These are phyloP conservation scores for Diadegma fenestrale DNA, from an alignment of 2,888 invertebrate species.

Conservation along the genomic window DNA sequence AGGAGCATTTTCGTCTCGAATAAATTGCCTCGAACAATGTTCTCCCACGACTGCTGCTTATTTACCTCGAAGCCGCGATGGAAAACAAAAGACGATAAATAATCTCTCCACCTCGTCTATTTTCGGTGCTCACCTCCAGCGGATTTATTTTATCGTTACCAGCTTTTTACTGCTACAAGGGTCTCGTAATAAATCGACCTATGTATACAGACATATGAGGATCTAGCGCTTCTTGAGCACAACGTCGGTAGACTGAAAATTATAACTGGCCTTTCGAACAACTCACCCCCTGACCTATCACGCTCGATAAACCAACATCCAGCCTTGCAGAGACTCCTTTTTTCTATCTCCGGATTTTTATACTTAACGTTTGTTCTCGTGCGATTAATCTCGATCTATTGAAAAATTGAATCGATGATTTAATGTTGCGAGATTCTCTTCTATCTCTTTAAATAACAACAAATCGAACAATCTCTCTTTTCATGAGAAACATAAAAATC, in stretches of 20 bases:
- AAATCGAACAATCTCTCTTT: too few species aligned
- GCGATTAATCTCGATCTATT: slow-evolving; percentile 30
- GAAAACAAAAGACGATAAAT: background rate
- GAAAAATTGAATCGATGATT: slow-evolving; percentile 15
- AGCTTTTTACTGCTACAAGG: background rate
- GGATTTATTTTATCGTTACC: background rate
- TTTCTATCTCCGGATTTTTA: slow-evolving; percentile 1
- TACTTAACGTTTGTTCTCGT: background rate
- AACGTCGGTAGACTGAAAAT: slow-evolving; percentile 45
- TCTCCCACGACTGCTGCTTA: background rate
- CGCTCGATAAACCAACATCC: slow-evolving; percentile 64
- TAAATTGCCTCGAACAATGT: background rate
- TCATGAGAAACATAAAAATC: background rate
- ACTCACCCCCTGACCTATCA: slow-evolving; percentile 66
- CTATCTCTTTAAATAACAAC: too few species aligned
- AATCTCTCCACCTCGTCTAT: background rate
- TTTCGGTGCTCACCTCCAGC: background rate
- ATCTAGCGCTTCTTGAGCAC: slow-evolving; percentile 24
- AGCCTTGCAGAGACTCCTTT: slow-evolving; percentile 36
- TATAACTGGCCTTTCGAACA: slow-evolving; percentile 60
- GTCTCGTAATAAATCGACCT: slow-evolving; percentile 1
- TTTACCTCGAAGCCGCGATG: background rate
- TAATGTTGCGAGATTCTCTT: background rate
- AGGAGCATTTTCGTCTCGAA: background rate
- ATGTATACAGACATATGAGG: slow-evolving; percentile 2